Percentiles rank a stretch among this genome's conserved stretches.
Conservation (phyloP, 2,888 invertebrate species). For the Tenthredo scrophulariae region DNA sequence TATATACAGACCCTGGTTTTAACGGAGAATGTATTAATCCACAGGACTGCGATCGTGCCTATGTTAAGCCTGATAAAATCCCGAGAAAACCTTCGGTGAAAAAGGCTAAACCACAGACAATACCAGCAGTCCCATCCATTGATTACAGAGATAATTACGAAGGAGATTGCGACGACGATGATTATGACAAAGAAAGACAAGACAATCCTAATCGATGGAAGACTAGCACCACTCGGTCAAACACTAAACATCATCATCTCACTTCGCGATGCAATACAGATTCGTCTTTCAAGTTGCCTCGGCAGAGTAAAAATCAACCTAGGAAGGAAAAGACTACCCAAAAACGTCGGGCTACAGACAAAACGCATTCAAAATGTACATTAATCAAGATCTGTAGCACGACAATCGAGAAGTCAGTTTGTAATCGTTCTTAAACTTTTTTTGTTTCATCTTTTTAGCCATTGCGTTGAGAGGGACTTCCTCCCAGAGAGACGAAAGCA, state of each 20-base stretch:
- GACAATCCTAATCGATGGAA: slow-evolving; percentile 75
- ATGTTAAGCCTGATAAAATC: slow-evolving; percentile 70
- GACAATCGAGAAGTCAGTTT: background rate
- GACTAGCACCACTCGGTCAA: slow-evolving; percentile 71
- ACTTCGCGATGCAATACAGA: slow-evolving; percentile 65
- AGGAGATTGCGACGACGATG: slow-evolving; percentile 78
- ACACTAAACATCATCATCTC: slow-evolving; percentile 68
- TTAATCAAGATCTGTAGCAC: background rate
- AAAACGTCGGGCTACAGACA: slow-evolving; percentile 71
- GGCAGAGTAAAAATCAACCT: slow-evolving; percentile 67
- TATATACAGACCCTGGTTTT: background rate
- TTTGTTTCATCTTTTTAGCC: slow-evolving; percentile 48
- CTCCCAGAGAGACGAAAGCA: slow-evolving; percentile 63
- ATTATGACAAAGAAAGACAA: slow-evolving; percentile 71
- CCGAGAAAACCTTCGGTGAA: slow-evolving; percentile 71
- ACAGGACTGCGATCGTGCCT: slow-evolving; percentile 64
- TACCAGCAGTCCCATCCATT: slow-evolving; percentile 66
- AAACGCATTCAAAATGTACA: slow-evolving; percentile 65
- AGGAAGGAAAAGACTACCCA: slow-evolving; percentile 73
- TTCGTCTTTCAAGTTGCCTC: slow-evolving; percentile 67
- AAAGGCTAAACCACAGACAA: slow-evolving; percentile 70
- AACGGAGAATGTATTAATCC: background rate
- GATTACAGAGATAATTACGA: slow-evolving; percentile 79
- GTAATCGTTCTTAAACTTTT: background rate
- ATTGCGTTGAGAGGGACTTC: slow-evolving; percentile 61